Percentiles rank a stretch among this genome's conserved stretches.
These are phyloP conservation scores for Agrochola circellaris DNA, from an alignment of 2,888 invertebrate genomes.

Conservation along the genomic window DNA sequence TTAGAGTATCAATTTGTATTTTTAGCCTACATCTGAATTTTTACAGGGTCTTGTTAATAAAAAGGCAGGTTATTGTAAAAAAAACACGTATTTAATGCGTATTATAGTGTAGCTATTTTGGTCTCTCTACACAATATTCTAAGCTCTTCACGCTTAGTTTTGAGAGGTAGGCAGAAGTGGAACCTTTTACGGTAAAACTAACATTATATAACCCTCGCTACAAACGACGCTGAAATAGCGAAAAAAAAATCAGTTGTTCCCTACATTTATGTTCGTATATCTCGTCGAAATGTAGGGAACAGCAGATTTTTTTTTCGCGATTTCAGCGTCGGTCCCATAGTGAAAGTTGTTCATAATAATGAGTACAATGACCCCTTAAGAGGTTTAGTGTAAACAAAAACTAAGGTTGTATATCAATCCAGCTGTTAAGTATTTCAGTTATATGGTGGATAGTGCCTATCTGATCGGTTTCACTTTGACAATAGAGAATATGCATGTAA, in stretches of 20 bases:
- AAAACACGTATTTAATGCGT: conserved; percentile 28
- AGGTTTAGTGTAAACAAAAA: no score
- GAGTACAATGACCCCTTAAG: no score
- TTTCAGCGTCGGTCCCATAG: no score
- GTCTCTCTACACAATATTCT: conserved; percentile 37
- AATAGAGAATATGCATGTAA: neutral
- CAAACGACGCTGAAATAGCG: no score
- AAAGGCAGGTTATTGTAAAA: conserved; percentile 15
- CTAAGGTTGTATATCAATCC: no score
- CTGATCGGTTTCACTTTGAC: neutral
- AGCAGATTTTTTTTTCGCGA: no score
- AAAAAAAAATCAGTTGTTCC: no score
- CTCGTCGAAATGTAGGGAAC: no score
- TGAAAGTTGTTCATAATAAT: no score
- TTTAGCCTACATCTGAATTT: neutral
- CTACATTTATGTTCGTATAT: no score
- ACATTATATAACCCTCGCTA: no score
- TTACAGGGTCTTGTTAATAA: neutral
- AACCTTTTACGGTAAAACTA: neutral
- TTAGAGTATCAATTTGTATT: neutral
- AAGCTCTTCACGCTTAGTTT: conserved; percentile 24
- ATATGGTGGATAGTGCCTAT: neutral
- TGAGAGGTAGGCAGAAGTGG: conserved; percentile 7
- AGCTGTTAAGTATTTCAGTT: neutral
- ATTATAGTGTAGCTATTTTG: conserved; percentile 41